Evolutionary conservation across 2,797 vertebrate species (phyloP), one percentile per base, ranked within the genome.

Genomic region (Silurus lanzhouensis): DNA sequence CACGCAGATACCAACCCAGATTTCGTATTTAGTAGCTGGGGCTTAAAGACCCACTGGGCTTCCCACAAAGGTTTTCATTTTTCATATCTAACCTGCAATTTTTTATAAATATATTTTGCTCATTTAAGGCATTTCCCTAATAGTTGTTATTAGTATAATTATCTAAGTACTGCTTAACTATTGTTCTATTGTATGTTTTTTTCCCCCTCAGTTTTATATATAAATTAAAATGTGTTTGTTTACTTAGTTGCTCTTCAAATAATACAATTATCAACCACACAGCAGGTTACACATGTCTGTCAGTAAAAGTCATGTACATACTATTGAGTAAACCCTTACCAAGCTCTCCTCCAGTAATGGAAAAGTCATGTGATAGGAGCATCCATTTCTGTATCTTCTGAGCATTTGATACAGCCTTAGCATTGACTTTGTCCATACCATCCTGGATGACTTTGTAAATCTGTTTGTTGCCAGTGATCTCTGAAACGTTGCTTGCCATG

Each of bases 391-490:
- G 92, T 85, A 94, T 61, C 86, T 86, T 94, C 91, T 95, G 95
- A 67, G 95, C 95, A 10, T 94, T 95, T 81, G 95, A 95, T 0
- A 90, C 90, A 0, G 95, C 91, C 27, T 31, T 93, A 76, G 91
- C 88, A 19, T 96, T 96, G 71, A 95, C 81, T 0, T 87, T 87
- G n/a, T 94, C 94, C 5, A 96, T 0, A 6, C 93, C 95, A 31
- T 95, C 90, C 90, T 95, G 94, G 44, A 96, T 95, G 89, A 92
- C 92, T 64, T 91, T 89, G 87, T 95, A 94, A 83, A 96, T 92
- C 87, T 96, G 94, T 89, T 93, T 93, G 55, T 87, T 93, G 83
- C 82, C 88, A 64, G 92, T 57, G 67, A 96, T 87, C 87, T 96
- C 93, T 0, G 95, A 95, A 44, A 95, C 91, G 52, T 87, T 93